A percentile compares a stretch with the other conserved stretches of the same genome.
Conservation (phyloP, 1,140 invertebrate species). For the Yoshiicerus persimilis region DNA sequence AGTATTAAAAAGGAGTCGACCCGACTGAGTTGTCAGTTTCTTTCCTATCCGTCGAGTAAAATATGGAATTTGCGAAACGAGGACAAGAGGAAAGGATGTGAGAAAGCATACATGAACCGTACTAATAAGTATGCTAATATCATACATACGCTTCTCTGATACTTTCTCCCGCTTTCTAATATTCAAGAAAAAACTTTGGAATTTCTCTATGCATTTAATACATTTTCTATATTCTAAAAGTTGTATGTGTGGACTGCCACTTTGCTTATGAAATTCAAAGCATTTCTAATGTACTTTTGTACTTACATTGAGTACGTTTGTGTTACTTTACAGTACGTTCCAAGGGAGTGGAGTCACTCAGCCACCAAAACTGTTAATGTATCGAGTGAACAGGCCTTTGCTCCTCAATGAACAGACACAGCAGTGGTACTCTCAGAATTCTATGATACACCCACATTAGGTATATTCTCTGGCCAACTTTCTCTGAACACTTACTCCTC, state of each 20-base stretch:
- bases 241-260: background rate
- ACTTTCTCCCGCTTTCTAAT: background rate
- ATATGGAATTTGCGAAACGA: background rate
- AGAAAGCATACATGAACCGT: background rate
- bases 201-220: background rate
- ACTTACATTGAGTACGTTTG: background rate
- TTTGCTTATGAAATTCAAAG: background rate
- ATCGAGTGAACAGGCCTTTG: background rate
- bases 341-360: background rate
- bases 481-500: too few species aligned
- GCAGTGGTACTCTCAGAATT: too few species aligned
- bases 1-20: background rate
- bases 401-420: background rate
- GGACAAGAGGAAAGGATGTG: background rate
- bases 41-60: background rate
- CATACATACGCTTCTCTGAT: background rate
- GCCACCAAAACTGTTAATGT: background rate
- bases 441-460: too few species aligned
- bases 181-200: background rate
- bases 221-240: background rate
- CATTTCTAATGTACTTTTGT: background rate
- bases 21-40: background rate
- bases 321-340: background rate
- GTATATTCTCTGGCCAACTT: too few species aligned
- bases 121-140: background rate